Evolutionary conservation across 2,888 invertebrate species (phyloP).

Genomic region (Germaria angustata): DNA sequence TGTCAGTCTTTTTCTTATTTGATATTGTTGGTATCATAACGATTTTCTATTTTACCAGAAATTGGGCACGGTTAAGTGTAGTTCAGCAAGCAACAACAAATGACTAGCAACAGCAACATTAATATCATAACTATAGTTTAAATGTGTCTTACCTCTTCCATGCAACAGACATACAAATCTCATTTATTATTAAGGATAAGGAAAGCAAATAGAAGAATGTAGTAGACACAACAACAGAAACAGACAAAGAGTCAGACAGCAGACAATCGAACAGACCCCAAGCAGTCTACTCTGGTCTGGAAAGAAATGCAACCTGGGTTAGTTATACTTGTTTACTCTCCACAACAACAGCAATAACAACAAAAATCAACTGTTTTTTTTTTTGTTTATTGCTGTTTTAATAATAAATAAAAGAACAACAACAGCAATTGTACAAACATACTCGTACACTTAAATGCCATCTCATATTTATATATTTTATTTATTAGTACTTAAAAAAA

Average conservation of each 20-base stretch:
- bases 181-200: conserved; percentile 34
- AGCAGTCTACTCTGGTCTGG: conserved; percentile 78
- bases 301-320: conserved; percentile 50
- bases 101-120: conserved; percentile 49
- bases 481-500: conserved; percentile 39
- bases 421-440: conserved; percentile 33
- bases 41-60: conserved; percentile 63
- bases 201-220: conserved; percentile 38
- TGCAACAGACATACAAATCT: conserved; percentile 18
- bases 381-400: conserved; percentile 18
- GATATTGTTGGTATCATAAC: conserved; percentile 50
- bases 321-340: neutral
- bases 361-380: conserved; percentile 2
- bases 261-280: conserved; percentile 75
- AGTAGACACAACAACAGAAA: conserved; percentile 41
- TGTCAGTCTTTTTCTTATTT: conserved; percentile 5
- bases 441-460: conserved; percentile 37
- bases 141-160: conserved; percentile 54
- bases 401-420: conserved; percentile 29
- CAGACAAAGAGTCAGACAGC: conserved; percentile 64
- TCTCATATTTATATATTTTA: conserved; percentile 50
- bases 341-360: neutral
- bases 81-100: conserved; percentile 23
- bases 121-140: conserved; percentile 65
- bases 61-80: conserved; percentile 56